These are phyloP conservation scores for Syngnathus acus DNA, from an alignment of 2,797 vertebrate species.

Conservation along the genomic window DNA sequence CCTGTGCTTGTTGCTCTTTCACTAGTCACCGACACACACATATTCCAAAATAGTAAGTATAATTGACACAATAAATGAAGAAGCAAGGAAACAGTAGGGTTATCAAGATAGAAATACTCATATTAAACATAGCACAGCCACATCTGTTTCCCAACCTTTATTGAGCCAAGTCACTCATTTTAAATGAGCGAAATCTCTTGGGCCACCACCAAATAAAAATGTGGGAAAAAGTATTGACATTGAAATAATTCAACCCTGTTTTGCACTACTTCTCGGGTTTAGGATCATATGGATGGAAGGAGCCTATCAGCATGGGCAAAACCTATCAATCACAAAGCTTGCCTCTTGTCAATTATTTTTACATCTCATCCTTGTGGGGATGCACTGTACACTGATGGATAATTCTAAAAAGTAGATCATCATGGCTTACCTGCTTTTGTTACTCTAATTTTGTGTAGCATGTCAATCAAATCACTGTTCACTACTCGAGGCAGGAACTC, in stretches of 20 bases:
- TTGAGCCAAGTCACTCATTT: background rate
- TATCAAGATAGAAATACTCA: background rate
- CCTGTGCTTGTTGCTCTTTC: slow-evolving; percentile 44
- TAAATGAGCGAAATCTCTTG: background rate
- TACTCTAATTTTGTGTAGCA: slow-evolving; percentile 66
- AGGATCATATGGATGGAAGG: background rate
- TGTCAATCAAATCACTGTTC: slow-evolving; percentile 70
- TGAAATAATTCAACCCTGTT: background rate
- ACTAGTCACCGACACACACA: slow-evolving; percentile 29
- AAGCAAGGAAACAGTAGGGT: background rate
- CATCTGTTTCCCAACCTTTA: background rate
- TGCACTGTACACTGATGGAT: background rate
- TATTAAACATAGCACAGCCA: background rate
- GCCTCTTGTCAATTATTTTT: background rate
- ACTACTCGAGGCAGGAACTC: slow-evolving; percentile 84
- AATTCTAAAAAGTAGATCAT: background rate
- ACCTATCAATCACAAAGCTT: background rate
- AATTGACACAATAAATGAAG: background rate
- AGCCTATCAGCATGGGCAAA: background rate
- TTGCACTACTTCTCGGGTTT: background rate
- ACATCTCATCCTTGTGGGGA: background rate
- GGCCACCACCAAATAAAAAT: background rate
- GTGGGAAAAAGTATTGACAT: background rate
- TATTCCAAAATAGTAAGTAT: slow-evolving; percentile 5
- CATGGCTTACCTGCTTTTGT: slow-evolving; percentile 68